These are phyloP conservation scores for Acipenser oxyrinchus DNA, from an alignment of 2,797 vertebrate genomes.

Conservation along the genomic window DNA sequence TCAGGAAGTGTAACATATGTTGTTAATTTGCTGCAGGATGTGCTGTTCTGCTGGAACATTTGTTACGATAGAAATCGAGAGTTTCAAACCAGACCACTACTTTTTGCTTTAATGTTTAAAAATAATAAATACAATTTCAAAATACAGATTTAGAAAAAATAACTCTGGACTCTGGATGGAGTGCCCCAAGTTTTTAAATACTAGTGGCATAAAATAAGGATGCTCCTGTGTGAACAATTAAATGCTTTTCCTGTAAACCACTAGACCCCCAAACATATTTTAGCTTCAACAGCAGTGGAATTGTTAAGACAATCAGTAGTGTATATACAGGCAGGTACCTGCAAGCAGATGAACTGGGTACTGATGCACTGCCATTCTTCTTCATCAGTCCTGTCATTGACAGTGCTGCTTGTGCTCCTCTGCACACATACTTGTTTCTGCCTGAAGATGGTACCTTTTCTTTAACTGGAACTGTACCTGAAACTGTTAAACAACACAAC, in stretches of 20 bases:
- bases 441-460: slow-evolving; percentile 10
- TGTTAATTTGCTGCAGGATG: slow-evolving; percentile 16
- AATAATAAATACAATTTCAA: too few relatives aligned
- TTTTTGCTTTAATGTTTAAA: too few relatives aligned
- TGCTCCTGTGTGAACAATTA: too few relatives aligned
- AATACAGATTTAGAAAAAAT: background rate
- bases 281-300: too few relatives aligned
- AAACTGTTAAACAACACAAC: background rate
- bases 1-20: slow-evolving; percentile 11
- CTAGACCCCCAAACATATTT: too few relatives aligned
- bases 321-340: slow-evolving; percentile 41
- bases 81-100: background rate
- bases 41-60: background rate
- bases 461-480: slow-evolving; percentile 3
- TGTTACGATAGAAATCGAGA: background rate
- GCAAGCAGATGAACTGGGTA: slow-evolving; percentile 51
- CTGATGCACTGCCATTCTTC: slow-evolving; percentile 26
- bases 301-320: too few relatives aligned
- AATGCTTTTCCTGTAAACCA: too few relatives aligned
- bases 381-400: background rate
- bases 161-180: too few relatives aligned
- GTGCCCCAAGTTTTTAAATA: too few relatives aligned
- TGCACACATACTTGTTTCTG: slow-evolving; percentile 14
- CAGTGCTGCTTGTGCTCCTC: slow-evolving; percentile 1
- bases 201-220: too few relatives aligned